A percentile compares a stretch with the other conserved stretches of the same genome.
Conservation (phyloP, 2,888 invertebrate species). For the Drosophila aldrichi region DNA sequence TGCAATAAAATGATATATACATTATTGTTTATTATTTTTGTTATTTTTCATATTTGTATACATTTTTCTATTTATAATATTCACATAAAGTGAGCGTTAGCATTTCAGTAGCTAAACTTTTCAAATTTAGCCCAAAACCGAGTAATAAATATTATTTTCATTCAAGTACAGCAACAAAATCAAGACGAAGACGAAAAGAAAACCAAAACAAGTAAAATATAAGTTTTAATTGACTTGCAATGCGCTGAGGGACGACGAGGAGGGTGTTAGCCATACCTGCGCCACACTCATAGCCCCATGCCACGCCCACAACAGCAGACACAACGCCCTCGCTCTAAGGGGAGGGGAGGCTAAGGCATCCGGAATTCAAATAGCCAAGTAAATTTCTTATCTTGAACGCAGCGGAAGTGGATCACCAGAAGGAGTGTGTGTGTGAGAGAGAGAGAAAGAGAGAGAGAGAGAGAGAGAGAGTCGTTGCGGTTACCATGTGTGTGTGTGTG, state of each 20-base stretch:
- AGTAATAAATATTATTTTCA: conserved; percentile 14
- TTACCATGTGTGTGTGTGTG: conserved; percentile 38
- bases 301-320: background rate
- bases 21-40: too few species aligned
- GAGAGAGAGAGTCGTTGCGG: conserved; percentile 30
- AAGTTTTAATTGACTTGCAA: conserved; percentile 74
- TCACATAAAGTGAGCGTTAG: background rate
- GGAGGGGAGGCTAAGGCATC: conserved; percentile 23
- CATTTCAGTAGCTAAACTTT: conserved; percentile 12
- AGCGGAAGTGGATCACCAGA: conserved; percentile 62
- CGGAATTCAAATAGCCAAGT: conserved; percentile 50
- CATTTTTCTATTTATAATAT: background rate
- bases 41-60: too few species aligned
- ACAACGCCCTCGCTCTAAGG: background rate
- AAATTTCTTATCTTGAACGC: conserved; percentile 56
- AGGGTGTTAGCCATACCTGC: conserved; percentile 32
- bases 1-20: too few species aligned
- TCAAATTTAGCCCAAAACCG: background rate
- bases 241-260: conserved; percentile 21
- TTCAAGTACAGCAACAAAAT: conserved; percentile 6
- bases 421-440: conserved; percentile 32
- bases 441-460: background rate
- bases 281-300: background rate
- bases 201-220: conserved; percentile 24
- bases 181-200: conserved; percentile 1